phyloP scores from a whole-genome alignment of 1,140 invertebrate species.

The Drosophila lowei region DNA sequence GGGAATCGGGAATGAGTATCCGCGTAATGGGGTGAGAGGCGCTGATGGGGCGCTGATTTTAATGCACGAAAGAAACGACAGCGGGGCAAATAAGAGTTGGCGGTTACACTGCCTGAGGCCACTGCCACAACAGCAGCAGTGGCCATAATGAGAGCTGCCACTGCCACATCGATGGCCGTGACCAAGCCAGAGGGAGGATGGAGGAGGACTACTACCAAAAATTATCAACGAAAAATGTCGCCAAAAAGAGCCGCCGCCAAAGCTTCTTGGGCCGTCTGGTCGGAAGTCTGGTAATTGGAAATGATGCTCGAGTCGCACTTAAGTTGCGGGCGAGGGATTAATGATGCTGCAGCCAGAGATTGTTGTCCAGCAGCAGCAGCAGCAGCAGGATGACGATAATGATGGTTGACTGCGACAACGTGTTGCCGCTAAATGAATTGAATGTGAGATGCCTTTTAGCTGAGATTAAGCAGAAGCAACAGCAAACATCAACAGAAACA shows the following conservation, averaged over 20 bases:
- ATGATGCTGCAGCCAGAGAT: slow-evolving; percentile 46
- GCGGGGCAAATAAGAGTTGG: slow-evolving; percentile 55
- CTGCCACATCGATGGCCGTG: slow-evolving; percentile 59
- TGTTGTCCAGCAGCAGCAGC: slow-evolving; percentile 11
- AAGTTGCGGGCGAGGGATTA: slow-evolving; percentile 59
- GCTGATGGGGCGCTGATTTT: slow-evolving; percentile 47
- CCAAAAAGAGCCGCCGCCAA: slow-evolving; percentile 14
- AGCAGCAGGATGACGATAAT: slow-evolving; percentile 27
- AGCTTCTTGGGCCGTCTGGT: slow-evolving; percentile 23
- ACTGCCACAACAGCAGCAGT: slow-evolving; percentile 22
- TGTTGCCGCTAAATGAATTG: slow-evolving; percentile 68
- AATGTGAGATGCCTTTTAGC: slow-evolving; percentile 61
- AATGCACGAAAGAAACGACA: slow-evolving; percentile 56
- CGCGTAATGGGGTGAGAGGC: slow-evolving; percentile 23
- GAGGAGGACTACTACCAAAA: slow-evolving; percentile 37
- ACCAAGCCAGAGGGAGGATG: slow-evolving; percentile 14
- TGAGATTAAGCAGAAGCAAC: slow-evolving; percentile 38
- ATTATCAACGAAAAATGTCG: slow-evolving; percentile 44
- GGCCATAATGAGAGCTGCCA: slow-evolving; percentile 56
- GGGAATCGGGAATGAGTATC: slow-evolving; percentile 31
- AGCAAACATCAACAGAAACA: no score
- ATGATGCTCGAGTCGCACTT: slow-evolving; percentile 69
- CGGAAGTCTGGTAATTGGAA: slow-evolving; percentile 63
- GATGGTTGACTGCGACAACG: slow-evolving; percentile 52
- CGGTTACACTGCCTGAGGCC: slow-evolving; percentile 41